Evolutionary conservation across 2,888 invertebrate genomes (phyloP).

Genomic region (Harpalus rufipes): DNA sequence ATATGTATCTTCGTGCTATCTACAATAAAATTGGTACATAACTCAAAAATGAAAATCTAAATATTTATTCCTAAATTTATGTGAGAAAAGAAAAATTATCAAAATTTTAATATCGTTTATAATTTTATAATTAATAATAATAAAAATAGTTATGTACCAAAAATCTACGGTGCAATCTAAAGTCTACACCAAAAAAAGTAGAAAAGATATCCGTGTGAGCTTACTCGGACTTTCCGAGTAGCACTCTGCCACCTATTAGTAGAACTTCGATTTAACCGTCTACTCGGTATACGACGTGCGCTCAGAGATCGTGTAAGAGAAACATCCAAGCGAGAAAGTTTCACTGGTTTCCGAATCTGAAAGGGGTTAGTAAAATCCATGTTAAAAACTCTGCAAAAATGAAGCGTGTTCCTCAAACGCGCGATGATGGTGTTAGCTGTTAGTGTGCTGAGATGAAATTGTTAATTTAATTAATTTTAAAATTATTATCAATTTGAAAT

Average conservation of each 20-base stretch:
- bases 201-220: slow-evolving; percentile 71
- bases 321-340: slow-evolving; percentile 83
- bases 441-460: background rate
- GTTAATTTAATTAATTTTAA: too few species aligned
- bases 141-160: slow-evolving; percentile 34
- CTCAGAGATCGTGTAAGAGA: slow-evolving; percentile 78
- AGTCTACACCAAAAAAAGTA: slow-evolving; percentile 20
- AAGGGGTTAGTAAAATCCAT: slow-evolving; percentile 33
- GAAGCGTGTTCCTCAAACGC: background rate
- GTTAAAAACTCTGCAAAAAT: slow-evolving; percentile 5
- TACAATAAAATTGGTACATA: slow-evolving; percentile 41
- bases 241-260: slow-evolving; percentile 84
- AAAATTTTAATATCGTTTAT: too few species aligned
- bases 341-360: slow-evolving; percentile 79
- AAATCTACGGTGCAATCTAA: slow-evolving; percentile 21
- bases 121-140: background rate
- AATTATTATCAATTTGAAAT: too few species aligned
- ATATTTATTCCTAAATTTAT: background rate
- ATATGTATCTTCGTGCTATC: slow-evolving; percentile 4
- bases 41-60: background rate
- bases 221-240: slow-evolving; percentile 89
- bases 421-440: background rate
- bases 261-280: slow-evolving; percentile 76
- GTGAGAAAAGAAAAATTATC: too few species aligned
- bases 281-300: slow-evolving; percentile 83